Percentiles rank a stretch among this genome's conserved stretches.
Conservation (phyloP, 2,888 invertebrate genomes). For the Alviniconcha strummeri region DNA sequence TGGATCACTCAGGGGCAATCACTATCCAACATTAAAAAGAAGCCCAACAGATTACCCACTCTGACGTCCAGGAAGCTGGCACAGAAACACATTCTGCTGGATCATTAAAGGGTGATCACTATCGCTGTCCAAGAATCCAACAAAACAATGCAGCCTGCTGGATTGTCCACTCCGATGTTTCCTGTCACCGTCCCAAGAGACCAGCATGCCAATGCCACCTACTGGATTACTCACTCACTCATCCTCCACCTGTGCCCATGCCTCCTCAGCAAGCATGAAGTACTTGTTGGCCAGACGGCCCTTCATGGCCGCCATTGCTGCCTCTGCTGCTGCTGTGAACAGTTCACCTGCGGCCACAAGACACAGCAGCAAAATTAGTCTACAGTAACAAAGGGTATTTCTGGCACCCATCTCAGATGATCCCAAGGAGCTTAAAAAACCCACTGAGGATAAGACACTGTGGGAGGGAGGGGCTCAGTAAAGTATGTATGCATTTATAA, state of each 20-base stretch:
- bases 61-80: no score
- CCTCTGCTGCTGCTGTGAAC: conserved; percentile 77
- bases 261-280: conserved; percentile 75
- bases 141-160: background rate
- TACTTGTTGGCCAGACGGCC: conserved; percentile 77
- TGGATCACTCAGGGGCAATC: no score
- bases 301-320: conserved; percentile 77
- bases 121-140: no score
- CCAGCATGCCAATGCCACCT: background rate
- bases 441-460: no score
- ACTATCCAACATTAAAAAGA: no score
- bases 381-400: background rate
- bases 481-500: background rate
- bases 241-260: conserved; percentile 69
- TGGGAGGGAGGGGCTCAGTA: background rate
- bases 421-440: no score
- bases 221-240: background rate
- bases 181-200: background rate
- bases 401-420: no score
- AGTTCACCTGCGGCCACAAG: conserved; percentile 71
- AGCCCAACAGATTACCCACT: no score
- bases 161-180: background rate
- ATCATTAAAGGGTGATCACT: no score
- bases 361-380: background rate
- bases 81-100: no score